phyloP scores from a whole-genome alignment of 1,140 invertebrate genomes.

The Ditylenchus dipsaci region DNA sequence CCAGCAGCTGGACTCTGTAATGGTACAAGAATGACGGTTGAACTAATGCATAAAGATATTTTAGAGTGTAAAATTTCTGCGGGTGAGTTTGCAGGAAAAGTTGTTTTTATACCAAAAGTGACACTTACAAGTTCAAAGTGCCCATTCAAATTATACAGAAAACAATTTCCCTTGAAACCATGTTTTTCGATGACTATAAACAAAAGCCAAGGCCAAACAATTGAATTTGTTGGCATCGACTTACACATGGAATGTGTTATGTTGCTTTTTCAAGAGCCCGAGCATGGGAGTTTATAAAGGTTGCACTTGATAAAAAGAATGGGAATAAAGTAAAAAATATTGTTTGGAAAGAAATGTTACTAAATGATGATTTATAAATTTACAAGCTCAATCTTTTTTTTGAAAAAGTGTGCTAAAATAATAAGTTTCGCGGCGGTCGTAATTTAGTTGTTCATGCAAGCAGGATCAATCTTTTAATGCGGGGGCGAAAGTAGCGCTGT shows the following conservation, averaged over 20 bases:
- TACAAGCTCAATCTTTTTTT: no score
- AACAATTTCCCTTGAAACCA: constrained; percentile 9
- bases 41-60: constrained; percentile 3
- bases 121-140: not conserved
- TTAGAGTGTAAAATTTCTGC: not conserved
- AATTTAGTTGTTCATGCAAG: no score
- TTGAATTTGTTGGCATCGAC: constrained; percentile 6
- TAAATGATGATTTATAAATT: no score
- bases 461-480: no score
- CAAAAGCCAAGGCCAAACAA: constrained; percentile 11
- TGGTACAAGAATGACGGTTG: constrained; percentile 6
- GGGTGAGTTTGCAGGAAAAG: not conserved
- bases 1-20: not conserved
- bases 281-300: not conserved
- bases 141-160: constrained; percentile 6
- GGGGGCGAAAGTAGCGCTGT: no score
- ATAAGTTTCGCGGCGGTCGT: no score
- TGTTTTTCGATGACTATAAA: constrained; percentile 13
- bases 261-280: not conserved
- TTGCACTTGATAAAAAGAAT: not conserved
- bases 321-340: not conserved
- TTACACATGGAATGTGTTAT: constrained; percentile 12
- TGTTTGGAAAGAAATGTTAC: not conserved
- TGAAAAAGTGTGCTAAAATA: no score
- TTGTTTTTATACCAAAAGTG: not conserved